Percentiles rank a stretch among this genome's conserved stretches.
These are phyloP conservation scores for Phyllotis vaccarum DNA, from an alignment of 2,797 vertebrate genomes.

Conservation along the genomic window DNA sequence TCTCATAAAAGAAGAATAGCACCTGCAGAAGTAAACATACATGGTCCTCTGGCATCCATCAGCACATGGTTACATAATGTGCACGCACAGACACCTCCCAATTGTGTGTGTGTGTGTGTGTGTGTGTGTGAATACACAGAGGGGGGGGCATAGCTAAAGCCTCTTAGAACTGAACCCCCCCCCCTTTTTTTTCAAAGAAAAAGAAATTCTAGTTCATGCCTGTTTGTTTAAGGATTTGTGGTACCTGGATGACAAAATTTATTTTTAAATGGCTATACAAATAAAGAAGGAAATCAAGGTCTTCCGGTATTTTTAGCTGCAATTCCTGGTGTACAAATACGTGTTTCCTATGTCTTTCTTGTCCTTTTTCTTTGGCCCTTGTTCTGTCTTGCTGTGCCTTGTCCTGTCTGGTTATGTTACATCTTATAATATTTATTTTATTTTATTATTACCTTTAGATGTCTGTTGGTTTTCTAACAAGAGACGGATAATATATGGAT, in stretches of 20 bases:
- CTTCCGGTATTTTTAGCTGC: background rate
- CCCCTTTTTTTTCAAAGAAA: slow-evolving; percentile 24
- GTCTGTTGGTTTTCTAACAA: background rate
- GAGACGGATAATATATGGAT: background rate
- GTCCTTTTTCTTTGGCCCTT: background rate
- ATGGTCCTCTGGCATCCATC: background rate
- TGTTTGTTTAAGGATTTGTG: slow-evolving; percentile 11
- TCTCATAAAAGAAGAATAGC: background rate
- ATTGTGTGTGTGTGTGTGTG: too few relatives aligned
- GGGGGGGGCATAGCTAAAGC: too few relatives aligned
- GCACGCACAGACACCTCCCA: background rate
- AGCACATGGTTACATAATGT: background rate
- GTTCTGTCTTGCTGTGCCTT: background rate
- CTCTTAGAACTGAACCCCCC: slow-evolving; percentile 10
- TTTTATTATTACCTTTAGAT: background rate
- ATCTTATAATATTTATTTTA: background rate
- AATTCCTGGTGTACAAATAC: background rate
- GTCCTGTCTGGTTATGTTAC: background rate
- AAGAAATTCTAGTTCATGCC: background rate
- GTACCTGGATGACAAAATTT: background rate
- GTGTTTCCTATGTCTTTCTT: background rate
- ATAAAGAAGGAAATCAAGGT: background rate
- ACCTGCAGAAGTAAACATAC: background rate
- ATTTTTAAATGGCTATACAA: background rate
- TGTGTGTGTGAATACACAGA: too few relatives aligned